Base-by-base conservation (phyloP, 2,797 vertebrate genomes). In the Hyperoplus immaculatus region DNA sequence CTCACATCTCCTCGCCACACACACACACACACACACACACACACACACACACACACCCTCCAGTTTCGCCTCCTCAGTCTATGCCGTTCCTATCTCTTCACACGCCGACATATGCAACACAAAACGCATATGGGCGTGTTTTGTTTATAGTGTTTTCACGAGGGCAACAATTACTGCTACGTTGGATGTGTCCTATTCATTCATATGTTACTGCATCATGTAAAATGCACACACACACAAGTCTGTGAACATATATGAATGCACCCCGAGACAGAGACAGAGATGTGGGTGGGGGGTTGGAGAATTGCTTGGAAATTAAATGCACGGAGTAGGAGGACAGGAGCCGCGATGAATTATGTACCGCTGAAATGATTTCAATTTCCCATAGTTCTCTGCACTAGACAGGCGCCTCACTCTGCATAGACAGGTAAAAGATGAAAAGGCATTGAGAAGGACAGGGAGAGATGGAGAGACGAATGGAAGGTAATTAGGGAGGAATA, bases 291-390 rank as follows among this genome's bases (percentile, higher is more conserved):
- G 29, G 21, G 29, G 29, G 29, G 29, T 29, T 29, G 29, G 29
- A 29, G 29, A 29, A 29, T 29, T 4, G 55, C 56, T 41, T 71
- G 72, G n/a, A 71, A 60, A 68, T 81, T 42, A 75, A 82, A 82
- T 6, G 0, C 16, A 65, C 29, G n/a, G 64, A 80, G n/a, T 66
- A 58, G 77, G 81, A 72, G 71, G 68, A 75, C 81, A 55, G 2
- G 68, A 84, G 78, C 62, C 59, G 69, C 63, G 65, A 87, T 88
- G 76, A 90, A 91, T 90, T 82, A 93, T 87, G 82, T 49, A 77
- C 81, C 8, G 67, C 67, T 73, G 72, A 88, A 92, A 87, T 80
- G 51, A 82, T 74, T 87, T 77, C 77, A 72, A 41, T 69, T 86
- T 69, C 78, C 74, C 50, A 49, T 41, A 29, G 59, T 69, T 55